Base-by-base conservation (phyloP, 2,888 invertebrate species). In the Lamellibrachia columna region DNA sequence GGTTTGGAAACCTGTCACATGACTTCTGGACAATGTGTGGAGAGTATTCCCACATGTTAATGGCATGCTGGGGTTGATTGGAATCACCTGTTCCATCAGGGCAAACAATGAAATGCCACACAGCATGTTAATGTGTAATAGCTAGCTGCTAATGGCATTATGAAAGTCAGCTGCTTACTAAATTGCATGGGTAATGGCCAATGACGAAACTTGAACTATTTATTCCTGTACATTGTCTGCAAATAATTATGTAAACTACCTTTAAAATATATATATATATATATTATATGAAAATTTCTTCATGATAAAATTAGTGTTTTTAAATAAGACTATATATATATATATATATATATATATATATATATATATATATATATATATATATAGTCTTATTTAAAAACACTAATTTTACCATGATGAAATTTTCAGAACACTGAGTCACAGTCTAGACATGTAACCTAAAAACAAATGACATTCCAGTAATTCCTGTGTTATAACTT, bases 341-440 rank as follows among this genome's bases (percentile, higher is more conserved):
- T 90, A 90, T 90, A 90, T 90, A 90, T 90, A 90, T 90, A 90
- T 90, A 90, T 90, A 90, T 90, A 90, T 90, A 90, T 90, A 90
- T 90, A 90, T 90, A 90, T 90, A 90, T 90, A 22, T 90, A 90
- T 90, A n/a, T 90, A 90, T 22, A 90, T 90, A 40, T 40, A 40
- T 40, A 40, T 40, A 40, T 40, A 40, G 40, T 40, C 40, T 40
- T 40, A 40, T 40, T 40, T 40, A 40, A 40, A 40, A 40, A 40
- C 40, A 40, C 40, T 40, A 40, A 40, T 40, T 40, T 40, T 40
- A 40, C 40, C 40, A 40, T 40, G 40, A 40, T 40, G 40, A 40
- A 40, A 1, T 40, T 40, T 40, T 40, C 40, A 40, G 40, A 40
- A 40, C 1, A 40, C 40, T 40, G 40, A 40, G 40, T 40, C 40